A percentile compares a stretch with the other conserved stretches of the same genome.
Evolutionary conservation across 1,140 invertebrate species (phyloP).

Genomic region (Onthophagus taurus): DNA sequence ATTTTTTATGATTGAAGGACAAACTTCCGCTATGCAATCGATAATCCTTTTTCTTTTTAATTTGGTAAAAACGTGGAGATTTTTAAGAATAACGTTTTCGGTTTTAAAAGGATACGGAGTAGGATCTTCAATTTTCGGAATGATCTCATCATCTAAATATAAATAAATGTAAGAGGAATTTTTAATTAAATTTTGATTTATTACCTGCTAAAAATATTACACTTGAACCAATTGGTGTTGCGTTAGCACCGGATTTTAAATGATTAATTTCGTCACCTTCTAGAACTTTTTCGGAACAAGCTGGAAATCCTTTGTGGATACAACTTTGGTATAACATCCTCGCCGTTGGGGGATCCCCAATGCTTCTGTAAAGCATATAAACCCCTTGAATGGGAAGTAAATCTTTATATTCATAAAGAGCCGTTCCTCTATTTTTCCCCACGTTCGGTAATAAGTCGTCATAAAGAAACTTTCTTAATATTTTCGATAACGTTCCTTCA

Average conservation of each 20-base stretch:
- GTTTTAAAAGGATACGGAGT: background rate
- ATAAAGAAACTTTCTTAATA: constrained; percentile 43
- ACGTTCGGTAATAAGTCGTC: constrained; percentile 37
- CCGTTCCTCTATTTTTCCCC: constrained; percentile 36
- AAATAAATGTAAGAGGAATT: background rate
- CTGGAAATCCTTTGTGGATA: constrained; percentile 17
- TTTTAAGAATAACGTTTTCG: constrained; percentile 1
- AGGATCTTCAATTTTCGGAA: background rate
- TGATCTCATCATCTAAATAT: background rate
- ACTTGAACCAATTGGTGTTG: constrained; percentile 21
- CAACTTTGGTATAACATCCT: constrained; percentile 35
- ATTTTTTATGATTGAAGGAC: constrained; percentile 29
- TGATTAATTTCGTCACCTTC: background rate
- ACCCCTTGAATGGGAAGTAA: constrained; percentile 40
- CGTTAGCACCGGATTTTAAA: constrained; percentile 20
- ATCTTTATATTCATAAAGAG: constrained; percentile 34
- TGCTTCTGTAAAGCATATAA: constrained; percentile 39
- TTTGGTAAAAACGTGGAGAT: background rate
- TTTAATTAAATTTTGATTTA: background rate
- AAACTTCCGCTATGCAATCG: constrained; percentile 27
- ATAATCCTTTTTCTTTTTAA: constrained; percentile 23
- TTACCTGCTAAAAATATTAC: constrained; percentile 19
- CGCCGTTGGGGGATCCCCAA: constrained; percentile 42
- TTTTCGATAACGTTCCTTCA: constrained; percentile 36
- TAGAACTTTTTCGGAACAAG: constrained; percentile 17